These are phyloP conservation scores for Tineola bisselliella DNA, from an alignment of 2,888 invertebrate species.

Conservation along the genomic window DNA sequence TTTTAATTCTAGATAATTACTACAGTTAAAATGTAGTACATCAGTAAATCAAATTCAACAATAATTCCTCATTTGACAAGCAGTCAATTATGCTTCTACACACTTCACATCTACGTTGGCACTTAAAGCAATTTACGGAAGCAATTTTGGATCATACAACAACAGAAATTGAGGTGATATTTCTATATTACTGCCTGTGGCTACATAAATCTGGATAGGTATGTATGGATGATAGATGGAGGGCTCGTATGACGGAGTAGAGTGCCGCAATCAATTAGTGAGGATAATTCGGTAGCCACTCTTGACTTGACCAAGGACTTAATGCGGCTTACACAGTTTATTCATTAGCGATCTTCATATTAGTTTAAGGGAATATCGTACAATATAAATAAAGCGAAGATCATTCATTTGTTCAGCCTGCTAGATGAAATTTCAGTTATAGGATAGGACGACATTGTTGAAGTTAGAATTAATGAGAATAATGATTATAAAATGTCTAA, in stretches of 20 bases:
- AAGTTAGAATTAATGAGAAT: too few species aligned
- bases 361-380: background rate
- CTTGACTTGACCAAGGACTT: slow-evolving; percentile 4
- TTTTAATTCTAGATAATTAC: too few species aligned
- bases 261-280: slow-evolving; percentile 25
- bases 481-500: too few species aligned
- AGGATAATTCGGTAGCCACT: slow-evolving; percentile 8
- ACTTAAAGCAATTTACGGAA: background rate
- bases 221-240: slow-evolving; percentile 33
- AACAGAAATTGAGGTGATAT: background rate
- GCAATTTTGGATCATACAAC: background rate
- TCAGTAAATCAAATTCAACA: background rate
- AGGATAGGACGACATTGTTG: too few species aligned
- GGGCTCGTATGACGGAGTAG: slow-evolving; percentile 44
- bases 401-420: too few species aligned
- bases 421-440: too few species aligned
- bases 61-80: slow-evolving; percentile 1
- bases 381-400: too few species aligned
- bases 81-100: background rate
- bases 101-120: background rate
- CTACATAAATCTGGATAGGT: background rate
- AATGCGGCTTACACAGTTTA: slow-evolving; percentile 6
- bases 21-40: too few species aligned
- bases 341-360: slow-evolving; percentile 5
- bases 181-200: background rate